Conservation (phyloP, 2,888 invertebrate genomes). For the Drosophila mimica region DNA sequence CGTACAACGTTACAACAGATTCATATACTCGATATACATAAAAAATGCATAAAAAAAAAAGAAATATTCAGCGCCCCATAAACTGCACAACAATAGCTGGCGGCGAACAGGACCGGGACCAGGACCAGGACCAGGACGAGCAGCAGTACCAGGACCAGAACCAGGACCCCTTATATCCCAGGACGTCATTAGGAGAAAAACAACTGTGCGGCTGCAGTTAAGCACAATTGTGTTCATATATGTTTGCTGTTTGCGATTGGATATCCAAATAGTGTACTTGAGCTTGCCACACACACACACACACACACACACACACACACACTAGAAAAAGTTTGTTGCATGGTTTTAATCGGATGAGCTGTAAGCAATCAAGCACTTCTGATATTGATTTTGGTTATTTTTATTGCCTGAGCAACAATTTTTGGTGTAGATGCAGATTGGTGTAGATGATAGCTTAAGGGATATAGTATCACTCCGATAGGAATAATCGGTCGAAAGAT, state of each 20-base stretch:
- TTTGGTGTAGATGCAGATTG: not conserved
- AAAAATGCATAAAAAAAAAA: constrained; percentile 69
- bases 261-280: constrained; percentile 6
- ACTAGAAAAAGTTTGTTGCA: not conserved
- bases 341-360: not conserved
- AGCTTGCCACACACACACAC: not conserved
- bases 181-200: not conserved
- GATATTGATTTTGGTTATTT: not conserved
- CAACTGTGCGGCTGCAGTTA: constrained; percentile 14
- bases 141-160: not conserved
- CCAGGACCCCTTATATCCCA: not conserved
- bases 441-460: not conserved
- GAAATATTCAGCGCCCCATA: constrained; percentile 5
- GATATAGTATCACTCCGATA: not conserved
- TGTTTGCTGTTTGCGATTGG: not conserved
- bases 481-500: not conserved
- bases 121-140: not conserved
- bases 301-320: not conserved
- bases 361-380: not conserved
- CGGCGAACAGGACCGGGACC: not conserved
- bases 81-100: constrained; percentile 49
- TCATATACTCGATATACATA: constrained; percentile 70
- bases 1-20: constrained; percentile 60
- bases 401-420: not conserved
- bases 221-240: constrained; percentile 1